These are phyloP conservation scores for Ethmia dodecea DNA, from an alignment of 2,888 invertebrate genomes.

Conservation along the genomic window DNA sequence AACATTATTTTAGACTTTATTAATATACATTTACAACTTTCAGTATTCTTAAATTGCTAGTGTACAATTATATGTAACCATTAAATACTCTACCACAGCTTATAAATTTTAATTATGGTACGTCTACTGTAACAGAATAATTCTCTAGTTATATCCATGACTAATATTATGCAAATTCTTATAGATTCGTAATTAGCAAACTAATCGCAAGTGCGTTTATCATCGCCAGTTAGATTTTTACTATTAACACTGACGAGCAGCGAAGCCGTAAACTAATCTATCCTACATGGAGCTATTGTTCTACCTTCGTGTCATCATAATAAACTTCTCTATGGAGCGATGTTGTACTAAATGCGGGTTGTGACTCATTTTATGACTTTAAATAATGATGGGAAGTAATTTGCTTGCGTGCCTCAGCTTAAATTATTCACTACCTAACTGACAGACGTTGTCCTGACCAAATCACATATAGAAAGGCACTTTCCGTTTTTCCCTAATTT, in stretches of 20 bases:
- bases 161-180: conserved; percentile 29
- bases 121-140: background rate
- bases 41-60: no score
- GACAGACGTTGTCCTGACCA: no score
- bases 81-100: background rate
- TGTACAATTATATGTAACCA: no score
- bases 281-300: conserved; percentile 22
- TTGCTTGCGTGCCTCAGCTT: no score
- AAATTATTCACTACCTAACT: no score
- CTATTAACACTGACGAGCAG: conserved; percentile 25
- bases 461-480: no score
- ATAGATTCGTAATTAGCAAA: conserved; percentile 28
- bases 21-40: no score
- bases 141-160: conserved; percentile 22
- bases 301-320: conserved; percentile 9
- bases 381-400: no score
- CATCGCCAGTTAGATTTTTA: conserved; percentile 25
- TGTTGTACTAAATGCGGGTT: no score
- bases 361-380: background rate
- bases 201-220: conserved; percentile 25
- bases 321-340: conserved; percentile 10
- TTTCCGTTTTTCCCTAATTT: no score
- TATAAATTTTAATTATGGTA: no score
- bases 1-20: no score
- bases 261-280: conserved; percentile 11